Evolutionary conservation across 2,113 vertebrate species (phyloP), one percentile per base, ranked within the genome.

Genomic region (Planiliza haematocheilus): DNA sequence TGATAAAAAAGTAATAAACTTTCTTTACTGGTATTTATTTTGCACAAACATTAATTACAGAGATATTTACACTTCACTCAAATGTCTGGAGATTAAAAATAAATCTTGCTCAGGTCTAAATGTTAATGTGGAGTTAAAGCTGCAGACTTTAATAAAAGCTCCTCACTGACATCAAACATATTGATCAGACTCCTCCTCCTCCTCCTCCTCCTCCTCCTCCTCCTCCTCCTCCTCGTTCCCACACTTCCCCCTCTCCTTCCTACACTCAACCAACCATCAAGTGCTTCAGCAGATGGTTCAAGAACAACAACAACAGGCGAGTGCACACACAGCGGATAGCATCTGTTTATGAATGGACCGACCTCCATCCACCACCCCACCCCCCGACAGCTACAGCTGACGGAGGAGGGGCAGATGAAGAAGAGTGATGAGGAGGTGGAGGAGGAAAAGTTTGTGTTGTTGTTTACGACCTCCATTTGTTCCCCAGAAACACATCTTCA

Each of bases 271-370:
- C 61, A 69, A 77, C 73, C 70, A 89, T 82, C 79, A 87, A 90
- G 88, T 85, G 68, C 82, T 83, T 85, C 76, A 87, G 88, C 91
- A 92, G 91, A 92, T 92, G 90, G 86, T 80, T 88, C 77, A 89
- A 79, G 58, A 87, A 86, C 80, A 20, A 77, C 36, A 67, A 70
- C 74, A 49, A 69, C 72, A 79, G 74, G n/a, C n/a, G 70, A 88
- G 74, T 52, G 83, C 81, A 50, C 57, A 75, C 84, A 69, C 67
- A 55, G 65, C 49, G 53, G 57, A 76, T 70, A 79, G 86, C 89
- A 87, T 89, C 82, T 92, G 91, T 90, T 92, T 83, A 80, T 89
- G 86, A 91, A 86, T 83, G 80, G 85, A 9, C 76, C 10, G n/a
- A 87, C 24, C 24, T 30, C 24, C 88, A 88, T 30, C 24, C 88